Percentiles rank a stretch among this genome's conserved stretches.
phyloP scores from a whole-genome alignment of 2,797 vertebrate genomes.

The Cyprinodon diabolis region DNA sequence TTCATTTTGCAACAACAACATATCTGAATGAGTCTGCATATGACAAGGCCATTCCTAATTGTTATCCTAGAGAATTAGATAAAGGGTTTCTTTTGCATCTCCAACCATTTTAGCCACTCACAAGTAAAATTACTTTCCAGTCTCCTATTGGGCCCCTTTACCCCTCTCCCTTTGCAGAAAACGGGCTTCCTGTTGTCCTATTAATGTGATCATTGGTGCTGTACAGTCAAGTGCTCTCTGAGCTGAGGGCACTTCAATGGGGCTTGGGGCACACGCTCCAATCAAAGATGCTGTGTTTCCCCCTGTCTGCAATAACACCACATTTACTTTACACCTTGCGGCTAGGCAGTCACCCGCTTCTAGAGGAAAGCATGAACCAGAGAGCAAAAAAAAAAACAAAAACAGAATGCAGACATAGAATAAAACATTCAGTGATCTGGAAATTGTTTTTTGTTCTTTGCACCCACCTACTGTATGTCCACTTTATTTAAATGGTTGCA shows the following conservation, averaged over 20 bases:
- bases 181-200: constrained; percentile 76
- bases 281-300: constrained; percentile 76
- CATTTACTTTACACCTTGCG: constrained; percentile 66
- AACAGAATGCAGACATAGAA: constrained; percentile 53
- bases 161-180: constrained; percentile 70
- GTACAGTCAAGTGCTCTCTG: constrained; percentile 84
- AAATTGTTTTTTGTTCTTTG: constrained; percentile 52
- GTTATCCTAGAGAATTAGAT: constrained; percentile 33
- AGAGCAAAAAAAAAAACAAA: constrained; percentile 73
- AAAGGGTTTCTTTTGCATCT: constrained; percentile 42
- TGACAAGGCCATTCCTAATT: constrained; percentile 4
- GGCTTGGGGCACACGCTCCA: constrained; percentile 75
- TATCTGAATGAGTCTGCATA: constrained; percentile 1
- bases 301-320: constrained; percentile 70
- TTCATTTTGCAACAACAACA: constrained; percentile 20
- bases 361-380: constrained; percentile 51
- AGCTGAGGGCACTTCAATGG: constrained; percentile 77
- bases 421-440: constrained; percentile 63
- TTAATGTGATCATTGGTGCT: constrained; percentile 82
- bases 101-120: constrained; percentile 32
- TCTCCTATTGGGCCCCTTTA: constrained; percentile 62
- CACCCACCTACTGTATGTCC: constrained; percentile 49
- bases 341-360: constrained; percentile 60
- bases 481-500: constrained; percentile 47
- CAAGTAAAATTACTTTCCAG: constrained; percentile 73